A percentile compares a stretch with the other conserved stretches of the same genome.
Evolutionary conservation across 2,888 invertebrate species (phyloP).

Genomic region (Eupithecia insigniata): DNA sequence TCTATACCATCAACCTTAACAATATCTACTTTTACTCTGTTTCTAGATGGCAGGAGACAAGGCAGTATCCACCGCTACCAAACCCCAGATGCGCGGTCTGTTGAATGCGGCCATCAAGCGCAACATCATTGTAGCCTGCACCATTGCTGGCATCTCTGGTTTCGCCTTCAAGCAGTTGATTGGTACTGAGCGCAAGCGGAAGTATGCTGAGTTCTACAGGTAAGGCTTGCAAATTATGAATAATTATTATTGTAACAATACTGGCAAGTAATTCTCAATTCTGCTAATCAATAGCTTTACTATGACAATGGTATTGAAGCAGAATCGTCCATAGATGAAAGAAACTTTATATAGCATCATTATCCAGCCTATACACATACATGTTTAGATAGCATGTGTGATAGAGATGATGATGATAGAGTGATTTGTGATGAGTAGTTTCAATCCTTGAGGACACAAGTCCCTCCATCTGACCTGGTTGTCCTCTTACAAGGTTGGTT

Average conservation of each 20-base stretch:
- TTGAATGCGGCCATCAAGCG: slow-evolving; percentile 86
- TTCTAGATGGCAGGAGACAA: slow-evolving; percentile 73
- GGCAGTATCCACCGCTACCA: slow-evolving; percentile 67
- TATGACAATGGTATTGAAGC: no score
- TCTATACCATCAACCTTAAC: neutral
- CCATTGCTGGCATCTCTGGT: slow-evolving; percentile 74
- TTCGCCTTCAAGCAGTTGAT: slow-evolving; percentile 82
- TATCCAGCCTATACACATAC: no score
- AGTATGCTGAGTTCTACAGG: slow-evolving; percentile 93
- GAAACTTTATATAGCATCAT: no score
- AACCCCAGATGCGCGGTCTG: slow-evolving; percentile 89
- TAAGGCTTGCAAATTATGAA: slow-evolving; percentile 57
- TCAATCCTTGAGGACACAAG: no score
- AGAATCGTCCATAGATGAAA: no score
- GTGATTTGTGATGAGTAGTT: no score
- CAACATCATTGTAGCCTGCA: slow-evolving; percentile 84
- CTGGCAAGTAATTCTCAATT: no score
- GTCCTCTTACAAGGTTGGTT: no score
- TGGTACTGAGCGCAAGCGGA: slow-evolving; percentile 85
- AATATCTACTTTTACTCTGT: neutral
- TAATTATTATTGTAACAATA: neutral
- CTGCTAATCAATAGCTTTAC: no score
- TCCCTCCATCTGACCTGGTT: no score
- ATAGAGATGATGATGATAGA: no score
- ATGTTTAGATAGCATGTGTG: no score